Base-by-base conservation (phyloP, 2,113 vertebrate genomes). In the Saguinus midas region DNA sequence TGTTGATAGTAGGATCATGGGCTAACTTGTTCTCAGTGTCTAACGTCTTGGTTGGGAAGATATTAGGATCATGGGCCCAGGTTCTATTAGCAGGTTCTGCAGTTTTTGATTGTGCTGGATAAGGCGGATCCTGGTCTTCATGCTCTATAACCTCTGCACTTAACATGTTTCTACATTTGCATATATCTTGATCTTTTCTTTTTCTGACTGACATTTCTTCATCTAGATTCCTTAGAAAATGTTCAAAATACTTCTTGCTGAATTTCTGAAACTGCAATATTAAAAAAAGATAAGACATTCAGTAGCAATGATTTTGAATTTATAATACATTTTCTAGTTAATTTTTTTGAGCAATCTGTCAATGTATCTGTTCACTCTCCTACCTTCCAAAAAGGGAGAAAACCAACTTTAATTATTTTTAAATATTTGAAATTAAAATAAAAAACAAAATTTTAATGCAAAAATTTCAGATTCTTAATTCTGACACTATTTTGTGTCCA, bases 51-150 rank as follows among this genome's bases (percentile, higher is more conserved):
- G 58, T 14, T 94, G 96, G 66, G 76, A 40, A n/a, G 23, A 61
- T 61, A 29, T 68, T 72, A 89, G 89, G 55, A 58, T 83, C 40
- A n/a, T 0, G 23, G 16, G 16, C n/a, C 75, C 70, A n/a, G 81
- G 12, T 17, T 89, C 52, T 17, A 25, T 32, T 20, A 66, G 45
- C 7, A 45, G 75, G 35, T 43, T 40, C 95, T 88, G 43, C 20
- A 76, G 57, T 10, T 45, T 82, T 52, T 70, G 87, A 86, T 50
- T 29, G 5, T 78, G 55, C 17, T 76, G 96, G 52, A 14, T 96
- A 80, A 93, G 98, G 97, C 85, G 98, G 98, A 32, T 98, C 98
- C 94, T 98, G 98, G 50, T 98, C 98, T 98, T 98, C 98, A 23
- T 96, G 80, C 52, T 98, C 98, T 92, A 96, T 57, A 48, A 78